These are phyloP conservation scores for Parapsyche elsis DNA, from an alignment of 1,140 invertebrate genomes.

Conservation along the genomic window DNA sequence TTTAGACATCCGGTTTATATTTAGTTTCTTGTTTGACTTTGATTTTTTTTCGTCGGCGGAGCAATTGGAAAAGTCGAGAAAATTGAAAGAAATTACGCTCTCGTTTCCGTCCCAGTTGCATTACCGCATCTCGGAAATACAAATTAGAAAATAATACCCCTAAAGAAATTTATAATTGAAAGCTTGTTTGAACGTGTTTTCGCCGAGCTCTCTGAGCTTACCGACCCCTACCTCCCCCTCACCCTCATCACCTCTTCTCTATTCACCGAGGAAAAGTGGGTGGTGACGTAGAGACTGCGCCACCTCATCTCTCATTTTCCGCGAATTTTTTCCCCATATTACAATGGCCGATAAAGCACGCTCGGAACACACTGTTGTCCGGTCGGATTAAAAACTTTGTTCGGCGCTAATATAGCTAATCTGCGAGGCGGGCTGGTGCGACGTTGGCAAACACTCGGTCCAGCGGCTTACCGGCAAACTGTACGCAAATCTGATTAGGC, in stretches of 20 bases:
- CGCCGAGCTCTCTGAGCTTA: background rate
- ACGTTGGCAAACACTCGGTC: background rate
- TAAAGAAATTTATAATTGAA: conserved; percentile 40
- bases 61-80: background rate
- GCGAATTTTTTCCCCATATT: conserved; percentile 16
- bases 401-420: conserved; percentile 39
- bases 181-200: conserved; percentile 27
- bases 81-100: background rate
- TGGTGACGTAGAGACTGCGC: too few relatives aligned
- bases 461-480: conserved; percentile 28
- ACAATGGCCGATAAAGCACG: conserved; percentile 38
- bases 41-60: too few relatives aligned
- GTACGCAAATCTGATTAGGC: conserved; percentile 39
- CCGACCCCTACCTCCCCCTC: background rate
- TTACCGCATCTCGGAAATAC: conserved; percentile 1
- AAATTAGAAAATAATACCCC: conserved; percentile 28
- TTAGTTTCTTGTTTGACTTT: too few relatives aligned
- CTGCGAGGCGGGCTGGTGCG: conserved; percentile 23
- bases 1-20: too few relatives aligned
- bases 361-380: conserved; percentile 31
- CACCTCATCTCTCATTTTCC: too few relatives aligned
- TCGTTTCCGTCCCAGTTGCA: background rate
- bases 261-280: too few relatives aligned
- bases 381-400: conserved; percentile 38
- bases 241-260: background rate